Percentiles rank a stretch among this genome's conserved stretches.
Conservation (phyloP, 2,888 invertebrate species). For the Tetramorium bicarinatum region DNA sequence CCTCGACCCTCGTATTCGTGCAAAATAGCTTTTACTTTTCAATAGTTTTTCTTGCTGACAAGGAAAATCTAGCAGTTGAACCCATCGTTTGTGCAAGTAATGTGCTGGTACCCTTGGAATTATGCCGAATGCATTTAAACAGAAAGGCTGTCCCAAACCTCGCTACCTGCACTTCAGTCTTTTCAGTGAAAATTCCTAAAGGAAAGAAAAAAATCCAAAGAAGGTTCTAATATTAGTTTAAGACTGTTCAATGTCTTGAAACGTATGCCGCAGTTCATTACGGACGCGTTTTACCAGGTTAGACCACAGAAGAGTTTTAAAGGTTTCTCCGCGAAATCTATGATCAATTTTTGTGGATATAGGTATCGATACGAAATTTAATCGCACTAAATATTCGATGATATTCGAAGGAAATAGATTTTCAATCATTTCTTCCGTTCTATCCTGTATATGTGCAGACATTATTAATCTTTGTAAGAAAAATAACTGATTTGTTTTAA, state of each 20-base stretch:
- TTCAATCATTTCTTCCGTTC: not conserved
- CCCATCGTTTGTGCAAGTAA: not conserved
- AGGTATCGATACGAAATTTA: not conserved
- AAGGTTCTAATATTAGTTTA: not conserved
- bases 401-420: not conserved
- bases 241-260: not conserved
- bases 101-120: not conserved
- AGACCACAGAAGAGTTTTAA: not conserved
- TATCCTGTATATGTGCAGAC: not conserved
- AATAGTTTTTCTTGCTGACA: not conserved
- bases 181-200: not conserved
- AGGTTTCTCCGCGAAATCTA: not conserved
- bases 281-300: not conserved
- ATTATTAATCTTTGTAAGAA: not conserved
- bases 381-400: not conserved
- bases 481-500: not conserved
- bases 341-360: not conserved
- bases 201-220: not conserved
- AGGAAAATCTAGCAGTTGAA: not conserved
- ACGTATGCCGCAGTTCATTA: not conserved
- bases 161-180: not conserved
- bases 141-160: not conserved
- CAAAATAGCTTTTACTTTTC: constrained; percentile 24
- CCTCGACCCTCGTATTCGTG: not conserved
- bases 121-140: constrained; percentile 1